Evolutionary conservation across 2,797 vertebrate species (phyloP).

Genomic region (Pseudochirops corinnae): DNA sequence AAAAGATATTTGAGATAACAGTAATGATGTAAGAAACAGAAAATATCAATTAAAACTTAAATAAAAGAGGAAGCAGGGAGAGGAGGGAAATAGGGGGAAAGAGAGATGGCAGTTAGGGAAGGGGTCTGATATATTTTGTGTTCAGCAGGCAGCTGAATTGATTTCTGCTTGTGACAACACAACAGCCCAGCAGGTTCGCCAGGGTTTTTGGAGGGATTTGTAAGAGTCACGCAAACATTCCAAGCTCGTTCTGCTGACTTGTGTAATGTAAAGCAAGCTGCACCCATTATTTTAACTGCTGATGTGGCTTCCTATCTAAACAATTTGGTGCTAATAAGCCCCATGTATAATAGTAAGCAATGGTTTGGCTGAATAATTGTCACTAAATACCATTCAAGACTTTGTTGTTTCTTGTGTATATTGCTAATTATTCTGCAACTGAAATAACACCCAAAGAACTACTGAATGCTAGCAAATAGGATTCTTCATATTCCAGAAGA

Average conservation of each 20-base stretch:
- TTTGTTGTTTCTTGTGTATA: conserved; percentile 87
- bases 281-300: conserved; percentile 86
- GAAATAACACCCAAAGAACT: conserved; percentile 86
- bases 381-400: conserved; percentile 87
- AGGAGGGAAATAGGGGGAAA: background rate
- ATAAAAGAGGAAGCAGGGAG: background rate
- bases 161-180: conserved; percentile 65
- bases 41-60: background rate
- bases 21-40: background rate
- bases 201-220: conserved; percentile 60
- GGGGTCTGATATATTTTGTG: conserved; percentile 20
- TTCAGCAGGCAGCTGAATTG: conserved; percentile 55
- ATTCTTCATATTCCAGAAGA: conserved; percentile 79
- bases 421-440: conserved; percentile 86
- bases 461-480: conserved; percentile 84
- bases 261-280: conserved; percentile 78
- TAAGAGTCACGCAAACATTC: conserved; percentile 67
- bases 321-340: conserved; percentile 89
- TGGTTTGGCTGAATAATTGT: conserved; percentile 87
- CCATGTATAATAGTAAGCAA: conserved; percentile 88
- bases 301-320: conserved; percentile 87
- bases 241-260: conserved; percentile 82
- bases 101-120: background rate
- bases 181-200: conserved; percentile 55
- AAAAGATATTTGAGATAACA: background rate